Evolutionary conservation across 2,888 invertebrate species (phyloP).

Genomic region (Cephus runcator): DNA sequence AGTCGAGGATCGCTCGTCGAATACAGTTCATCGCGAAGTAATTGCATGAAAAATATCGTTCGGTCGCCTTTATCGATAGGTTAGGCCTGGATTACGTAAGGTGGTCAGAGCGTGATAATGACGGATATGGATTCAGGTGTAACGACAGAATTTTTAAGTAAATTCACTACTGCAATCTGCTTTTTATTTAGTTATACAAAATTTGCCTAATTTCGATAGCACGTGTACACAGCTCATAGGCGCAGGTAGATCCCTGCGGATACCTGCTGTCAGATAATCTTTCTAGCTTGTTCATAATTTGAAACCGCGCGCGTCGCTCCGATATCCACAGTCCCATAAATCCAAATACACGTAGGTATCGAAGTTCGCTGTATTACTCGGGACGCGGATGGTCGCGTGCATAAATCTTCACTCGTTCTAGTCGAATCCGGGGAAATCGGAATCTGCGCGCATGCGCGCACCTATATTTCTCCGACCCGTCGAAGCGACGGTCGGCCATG

Average conservation of each 20-base stretch:
- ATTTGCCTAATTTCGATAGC: background rate
- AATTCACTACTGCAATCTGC: background rate
- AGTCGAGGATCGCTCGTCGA: constrained; percentile 34
- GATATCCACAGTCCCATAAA: background rate
- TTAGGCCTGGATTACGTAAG: background rate
- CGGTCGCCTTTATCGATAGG: background rate
- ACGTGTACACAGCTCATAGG: too few relatives aligned
- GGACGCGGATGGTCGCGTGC: background rate
- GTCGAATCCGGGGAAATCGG: background rate
- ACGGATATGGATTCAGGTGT: background rate
- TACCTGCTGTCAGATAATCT: background rate
- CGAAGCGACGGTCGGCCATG: background rate
- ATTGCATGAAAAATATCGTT: constrained; percentile 5
- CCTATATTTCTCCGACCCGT: background rate
- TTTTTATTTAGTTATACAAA: background rate
- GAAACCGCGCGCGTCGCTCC: background rate
- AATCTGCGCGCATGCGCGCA: background rate
- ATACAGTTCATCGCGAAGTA: constrained; percentile 41
- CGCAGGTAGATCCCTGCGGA: background rate
- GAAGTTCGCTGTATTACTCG: background rate
- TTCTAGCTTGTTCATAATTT: background rate
- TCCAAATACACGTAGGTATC: background rate
- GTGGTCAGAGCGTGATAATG: background rate
- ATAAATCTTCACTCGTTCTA: background rate
- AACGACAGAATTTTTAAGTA: background rate